A percentile compares a stretch with the other conserved stretches of the same genome.
phyloP scores from a whole-genome alignment of 2,797 vertebrate genomes.

The Triplophysa bombifrons region DNA sequence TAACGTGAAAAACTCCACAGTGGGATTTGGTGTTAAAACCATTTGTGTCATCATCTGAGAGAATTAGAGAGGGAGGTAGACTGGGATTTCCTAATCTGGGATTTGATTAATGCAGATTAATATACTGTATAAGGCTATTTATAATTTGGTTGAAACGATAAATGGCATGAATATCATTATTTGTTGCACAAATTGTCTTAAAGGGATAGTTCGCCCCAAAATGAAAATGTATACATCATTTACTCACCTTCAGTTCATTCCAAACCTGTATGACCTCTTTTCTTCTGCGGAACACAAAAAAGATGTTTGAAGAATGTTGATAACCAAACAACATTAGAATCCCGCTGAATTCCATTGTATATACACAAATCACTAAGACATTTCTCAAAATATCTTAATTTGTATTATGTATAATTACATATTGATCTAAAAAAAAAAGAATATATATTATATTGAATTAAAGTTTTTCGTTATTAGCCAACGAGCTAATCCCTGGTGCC shows the following conservation, averaged over 20 bases:
- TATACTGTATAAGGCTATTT: slow-evolving; percentile 35
- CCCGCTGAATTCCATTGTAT: too few species aligned
- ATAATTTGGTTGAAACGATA: slow-evolving; percentile 5
- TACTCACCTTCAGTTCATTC: too few species aligned
- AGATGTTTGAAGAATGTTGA: too few species aligned
- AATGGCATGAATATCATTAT: neutral
- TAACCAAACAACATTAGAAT: too few species aligned
- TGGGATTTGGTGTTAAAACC: slow-evolving; percentile 38
- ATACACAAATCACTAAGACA: too few species aligned
- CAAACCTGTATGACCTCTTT: too few species aligned
- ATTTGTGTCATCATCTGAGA: slow-evolving; percentile 21
- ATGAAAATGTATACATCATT: too few species aligned
- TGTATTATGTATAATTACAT: too few species aligned
- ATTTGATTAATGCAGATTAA: slow-evolving; percentile 38
- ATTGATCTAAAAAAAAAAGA: too few species aligned
- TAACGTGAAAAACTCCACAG: slow-evolving; percentile 26
- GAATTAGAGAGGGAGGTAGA: neutral
- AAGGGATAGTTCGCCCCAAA: neutral
- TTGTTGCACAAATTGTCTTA: neutral
- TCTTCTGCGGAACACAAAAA: too few species aligned
- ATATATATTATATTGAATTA: neutral
- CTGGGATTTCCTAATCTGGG: slow-evolving; percentile 29
- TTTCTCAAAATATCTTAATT: too few species aligned
- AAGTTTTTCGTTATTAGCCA: neutral
- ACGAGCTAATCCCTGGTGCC: neutral